A percentile compares a stretch with the other conserved stretches of the same genome.
Conservation (phyloP, 2,888 invertebrate genomes). For the Desoria tigrina region DNA sequence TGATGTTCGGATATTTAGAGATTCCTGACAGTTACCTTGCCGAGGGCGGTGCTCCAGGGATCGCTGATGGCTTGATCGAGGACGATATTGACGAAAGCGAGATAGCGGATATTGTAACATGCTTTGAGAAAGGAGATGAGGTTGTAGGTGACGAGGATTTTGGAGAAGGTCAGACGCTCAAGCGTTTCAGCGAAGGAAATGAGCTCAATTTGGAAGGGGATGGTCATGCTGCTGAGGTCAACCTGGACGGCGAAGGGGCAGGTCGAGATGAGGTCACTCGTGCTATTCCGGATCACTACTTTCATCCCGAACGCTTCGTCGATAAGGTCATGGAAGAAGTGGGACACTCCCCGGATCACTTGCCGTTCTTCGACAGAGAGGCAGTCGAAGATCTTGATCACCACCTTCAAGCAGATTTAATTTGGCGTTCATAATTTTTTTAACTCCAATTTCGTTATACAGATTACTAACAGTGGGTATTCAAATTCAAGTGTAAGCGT, state of each 20-base stretch:
- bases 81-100: slow-evolving; percentile 42
- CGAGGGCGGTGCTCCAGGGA: slow-evolving; percentile 28
- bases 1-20: too few relatives aligned
- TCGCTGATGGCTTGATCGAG: slow-evolving; percentile 47
- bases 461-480: too few relatives aligned
- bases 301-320: slow-evolving; percentile 46
- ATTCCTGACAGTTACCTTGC: too few relatives aligned
- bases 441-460: too few relatives aligned
- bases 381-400: slow-evolving; percentile 31
- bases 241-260: slow-evolving; percentile 41
- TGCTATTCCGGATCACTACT: slow-evolving; percentile 41
- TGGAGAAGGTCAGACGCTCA: slow-evolving; percentile 38
- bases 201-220: slow-evolving; percentile 36
- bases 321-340: slow-evolving; percentile 39
- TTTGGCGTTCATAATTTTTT: too few relatives aligned
- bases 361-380: slow-evolving; percentile 38
- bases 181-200: slow-evolving; percentile 40
- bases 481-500: too few relatives aligned
- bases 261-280: slow-evolving; percentile 35
- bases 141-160: slow-evolving; percentile 50
- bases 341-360: slow-evolving; percentile 35
- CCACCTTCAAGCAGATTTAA: too few relatives aligned
- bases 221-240: slow-evolving; percentile 47
- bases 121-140: slow-evolving; percentile 41
- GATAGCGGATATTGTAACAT: slow-evolving; percentile 28